phyloP scores from a whole-genome alignment of 2,113 vertebrate genomes.

The Anarhynchus alexandrinus region DNA sequence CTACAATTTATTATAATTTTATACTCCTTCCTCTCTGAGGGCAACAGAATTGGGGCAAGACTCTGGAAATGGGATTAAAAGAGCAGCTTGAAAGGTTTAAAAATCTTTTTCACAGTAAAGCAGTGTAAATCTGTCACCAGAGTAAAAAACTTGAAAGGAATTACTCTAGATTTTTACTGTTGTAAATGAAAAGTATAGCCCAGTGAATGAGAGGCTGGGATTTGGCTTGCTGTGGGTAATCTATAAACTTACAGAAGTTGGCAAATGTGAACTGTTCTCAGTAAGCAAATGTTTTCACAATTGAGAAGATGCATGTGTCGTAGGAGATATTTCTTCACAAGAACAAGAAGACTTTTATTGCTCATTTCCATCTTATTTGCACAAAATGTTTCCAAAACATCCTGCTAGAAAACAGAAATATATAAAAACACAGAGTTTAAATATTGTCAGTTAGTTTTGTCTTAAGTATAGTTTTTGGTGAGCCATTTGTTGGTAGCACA shows the following conservation, averaged over 20 bases:
- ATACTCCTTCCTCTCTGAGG: not conserved
- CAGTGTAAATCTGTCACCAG: not conserved
- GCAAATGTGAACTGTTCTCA: conserved; percentile 5
- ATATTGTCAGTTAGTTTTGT: not conserved
- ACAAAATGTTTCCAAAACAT: conserved; percentile 29
- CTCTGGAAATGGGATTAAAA: not conserved
- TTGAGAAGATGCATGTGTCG: conserved; percentile 16
- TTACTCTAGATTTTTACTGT: not conserved
- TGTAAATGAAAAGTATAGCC: not conserved
- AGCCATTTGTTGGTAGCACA: not conserved
- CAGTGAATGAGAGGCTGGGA: not conserved
- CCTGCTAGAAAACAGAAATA: conserved; percentile 3
- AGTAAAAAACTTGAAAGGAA: not conserved
- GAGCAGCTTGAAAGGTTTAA: not conserved
- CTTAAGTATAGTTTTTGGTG: not conserved
- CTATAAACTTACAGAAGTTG: not conserved
- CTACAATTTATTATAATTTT: not conserved
- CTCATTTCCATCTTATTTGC: conserved; percentile 48
- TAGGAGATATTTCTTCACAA: conserved; percentile 11
- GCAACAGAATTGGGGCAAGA: not conserved
- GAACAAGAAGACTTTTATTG: not conserved
- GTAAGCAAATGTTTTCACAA: conserved; percentile 36
- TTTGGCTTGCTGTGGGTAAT: not conserved
- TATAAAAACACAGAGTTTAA: not conserved
- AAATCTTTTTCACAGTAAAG: not conserved